Conservation (phyloP, 2,113 vertebrate genomes). For the Plotosus lineatus region DNA sequence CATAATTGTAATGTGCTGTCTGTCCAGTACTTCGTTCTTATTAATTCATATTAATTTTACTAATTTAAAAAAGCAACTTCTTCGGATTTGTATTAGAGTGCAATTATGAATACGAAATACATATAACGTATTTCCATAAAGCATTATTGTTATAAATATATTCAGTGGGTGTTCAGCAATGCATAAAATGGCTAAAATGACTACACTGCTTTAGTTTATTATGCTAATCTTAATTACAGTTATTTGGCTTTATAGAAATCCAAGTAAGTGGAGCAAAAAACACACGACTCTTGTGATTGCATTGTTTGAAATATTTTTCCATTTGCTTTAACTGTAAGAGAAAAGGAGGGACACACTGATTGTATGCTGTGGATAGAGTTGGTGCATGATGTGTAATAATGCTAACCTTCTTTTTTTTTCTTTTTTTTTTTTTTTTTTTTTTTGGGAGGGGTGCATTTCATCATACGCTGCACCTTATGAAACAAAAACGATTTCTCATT, state of each 20-base stretch:
- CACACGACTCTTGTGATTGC: slow-evolving; percentile 30
- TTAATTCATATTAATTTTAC: slow-evolving; percentile 79
- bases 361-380: not conserved
- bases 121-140: slow-evolving; percentile 81
- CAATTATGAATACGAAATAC: slow-evolving; percentile 81
- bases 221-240: slow-evolving; percentile 66
- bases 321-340: slow-evolving; percentile 46
- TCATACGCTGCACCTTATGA: not conserved
- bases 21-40: slow-evolving; percentile 73
- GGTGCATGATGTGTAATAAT: not conserved
- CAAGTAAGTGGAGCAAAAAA: slow-evolving; percentile 53
- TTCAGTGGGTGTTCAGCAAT: slow-evolving; percentile 71
- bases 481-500: not conserved
- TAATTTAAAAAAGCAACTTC: slow-evolving; percentile 81
- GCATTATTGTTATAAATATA: slow-evolving; percentile 75
- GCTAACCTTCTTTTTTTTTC: not conserved
- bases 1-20: slow-evolving; percentile 71
- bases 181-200: slow-evolving; percentile 67
- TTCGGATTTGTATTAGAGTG: slow-evolving; percentile 75
- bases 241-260: slow-evolving; percentile 52
- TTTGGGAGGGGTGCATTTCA: too few relatives aligned
- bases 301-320: slow-evolving; percentile 53
- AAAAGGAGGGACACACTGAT: not conserved
- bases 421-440: not conserved
- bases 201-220: slow-evolving; percentile 61